Evolutionary conservation across 1,140 invertebrate species (phyloP), one percentile per base, ranked within the genome.

Genomic region (Lasioglossum albipes): DNA sequence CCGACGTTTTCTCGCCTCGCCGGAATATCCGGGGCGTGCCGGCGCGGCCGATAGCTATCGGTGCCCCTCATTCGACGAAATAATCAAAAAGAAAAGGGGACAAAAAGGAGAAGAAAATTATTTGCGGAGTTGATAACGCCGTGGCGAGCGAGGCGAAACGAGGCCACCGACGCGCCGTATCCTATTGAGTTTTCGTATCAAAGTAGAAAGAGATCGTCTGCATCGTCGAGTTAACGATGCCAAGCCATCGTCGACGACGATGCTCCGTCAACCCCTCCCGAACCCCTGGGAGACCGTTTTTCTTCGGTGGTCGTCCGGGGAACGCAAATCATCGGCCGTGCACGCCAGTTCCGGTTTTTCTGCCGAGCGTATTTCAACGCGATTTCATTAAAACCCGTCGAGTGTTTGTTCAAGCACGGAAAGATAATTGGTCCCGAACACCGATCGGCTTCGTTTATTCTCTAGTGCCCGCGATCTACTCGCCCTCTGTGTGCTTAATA

Each of bases 21-120:
- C 45, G 72, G n/a, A 41, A 82, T 82, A 82, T 82, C 62, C 79
- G 83, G 64, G 36, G 36, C 36, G 36, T 36, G 3, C 36, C 54
- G 71, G 74, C 79, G 79, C 72, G 36, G 79, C 75, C 79, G 75
- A 85, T 75, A 84, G 79, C 79, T 82, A 84, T 85, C 84, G 83
- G 41, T 83, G 66, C 36, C 3, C 36, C 82, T 75, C 72, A 70
- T 69, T 45, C 0, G 22, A 27, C 36, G 49, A 16, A 9, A 16
- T 66, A 64, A 73, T 67, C 59, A 82, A 61, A 71, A 27, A 61
- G 2, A 5, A 27, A 0, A 36, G 0, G n/a, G 10, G 22, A 52
- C 22, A 36, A 64, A 61, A 65, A 2, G 20, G 20, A 7, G 45
- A 13, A 42, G 59, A 64, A 64, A 72, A 73, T 79, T 73, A 79